These are phyloP conservation scores for Neomorphus geoffroyi DNA, from an alignment of 2,797 vertebrate genomes.

Conservation along the genomic window DNA sequence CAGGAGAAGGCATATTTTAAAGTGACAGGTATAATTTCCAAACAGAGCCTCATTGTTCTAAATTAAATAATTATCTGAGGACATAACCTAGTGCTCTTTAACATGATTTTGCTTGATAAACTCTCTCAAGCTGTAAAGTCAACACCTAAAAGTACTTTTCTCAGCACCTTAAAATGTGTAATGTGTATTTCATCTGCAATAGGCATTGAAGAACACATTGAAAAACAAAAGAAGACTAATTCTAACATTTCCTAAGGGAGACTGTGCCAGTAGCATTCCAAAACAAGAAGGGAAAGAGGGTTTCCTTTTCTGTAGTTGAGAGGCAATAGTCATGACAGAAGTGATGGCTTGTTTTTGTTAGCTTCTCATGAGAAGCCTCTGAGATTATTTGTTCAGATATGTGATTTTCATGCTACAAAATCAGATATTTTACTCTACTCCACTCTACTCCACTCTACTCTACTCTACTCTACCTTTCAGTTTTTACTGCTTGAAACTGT, in stretches of 20 bases:
- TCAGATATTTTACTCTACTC: not conserved
- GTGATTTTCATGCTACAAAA: not conserved
- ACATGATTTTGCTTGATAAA: not conserved
- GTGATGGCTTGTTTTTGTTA: not conserved
- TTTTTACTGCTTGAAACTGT: not conserved
- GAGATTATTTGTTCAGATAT: not conserved
- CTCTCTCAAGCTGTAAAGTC: not conserved
- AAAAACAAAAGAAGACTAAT: not conserved
- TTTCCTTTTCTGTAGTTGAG: not conserved
- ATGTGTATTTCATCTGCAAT: not conserved
- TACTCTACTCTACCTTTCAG: not conserved
- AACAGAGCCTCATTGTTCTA: constrained; percentile 7
- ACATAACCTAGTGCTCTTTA: not conserved
- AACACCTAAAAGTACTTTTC: not conserved
- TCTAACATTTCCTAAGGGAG: not conserved
- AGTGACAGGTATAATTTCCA: constrained; percentile 15
- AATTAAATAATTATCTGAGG: constrained; percentile 42
- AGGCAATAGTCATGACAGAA: not conserved
- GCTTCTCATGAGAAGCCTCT: not conserved
- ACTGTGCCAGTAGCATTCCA: not conserved
- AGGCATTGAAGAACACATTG: not conserved
- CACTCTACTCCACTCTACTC: too few relatives aligned
- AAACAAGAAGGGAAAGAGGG: not conserved
- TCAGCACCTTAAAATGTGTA: not conserved
- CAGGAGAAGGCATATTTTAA: not conserved